Conservation (phyloP, 2,797 vertebrate species). For the Sus cebifrons region DNA sequence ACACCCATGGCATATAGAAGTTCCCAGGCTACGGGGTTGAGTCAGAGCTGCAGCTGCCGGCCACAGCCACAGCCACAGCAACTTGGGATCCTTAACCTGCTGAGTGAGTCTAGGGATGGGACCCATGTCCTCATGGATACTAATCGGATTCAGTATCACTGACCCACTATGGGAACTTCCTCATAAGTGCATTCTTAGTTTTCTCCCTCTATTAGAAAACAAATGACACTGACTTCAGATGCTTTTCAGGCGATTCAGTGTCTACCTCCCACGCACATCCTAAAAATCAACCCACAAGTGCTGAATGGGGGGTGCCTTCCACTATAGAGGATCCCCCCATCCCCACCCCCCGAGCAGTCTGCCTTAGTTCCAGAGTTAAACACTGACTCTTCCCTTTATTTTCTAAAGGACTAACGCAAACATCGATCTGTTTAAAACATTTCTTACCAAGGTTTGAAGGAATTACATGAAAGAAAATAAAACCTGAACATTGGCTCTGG, state of each 20-base stretch:
- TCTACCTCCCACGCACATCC: fast-evolving
- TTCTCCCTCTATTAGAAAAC: background rate
- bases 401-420: background rate
- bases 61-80: no score
- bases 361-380: background rate
- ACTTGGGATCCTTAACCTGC: no score
- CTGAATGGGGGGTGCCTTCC: background rate
- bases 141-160: no score
- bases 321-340: fast-evolving
- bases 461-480: background rate
- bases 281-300: background rate
- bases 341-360: no score
- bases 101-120: no score
- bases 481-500: background rate
- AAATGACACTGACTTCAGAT: background rate
- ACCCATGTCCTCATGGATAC: no score
- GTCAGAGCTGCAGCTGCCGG: no score
- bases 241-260: background rate
- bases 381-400: background rate
- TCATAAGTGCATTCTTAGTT: background rate
- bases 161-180: no score
- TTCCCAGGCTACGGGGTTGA: no score
- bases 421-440: background rate
- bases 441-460: background rate
- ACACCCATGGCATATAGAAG: no score